Evolutionary conservation across 1,140 invertebrate genomes (phyloP).

Genomic region (Drosophila ananassae): DNA sequence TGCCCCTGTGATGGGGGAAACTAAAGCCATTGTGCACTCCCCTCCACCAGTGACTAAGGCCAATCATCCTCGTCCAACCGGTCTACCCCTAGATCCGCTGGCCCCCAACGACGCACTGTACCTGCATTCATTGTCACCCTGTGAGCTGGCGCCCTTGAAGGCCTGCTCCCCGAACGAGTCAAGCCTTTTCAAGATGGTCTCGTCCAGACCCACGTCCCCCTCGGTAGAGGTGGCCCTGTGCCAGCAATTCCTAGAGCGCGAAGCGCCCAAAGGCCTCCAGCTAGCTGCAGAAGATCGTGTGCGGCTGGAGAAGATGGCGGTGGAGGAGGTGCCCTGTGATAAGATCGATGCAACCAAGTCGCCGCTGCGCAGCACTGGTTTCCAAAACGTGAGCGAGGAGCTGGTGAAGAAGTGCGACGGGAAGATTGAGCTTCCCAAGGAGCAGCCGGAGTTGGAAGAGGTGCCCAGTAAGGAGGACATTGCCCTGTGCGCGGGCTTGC

Average conservation of each 20-base stretch:
- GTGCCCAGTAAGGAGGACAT: conserved; percentile 59
- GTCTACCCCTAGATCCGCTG: conserved; percentile 35
- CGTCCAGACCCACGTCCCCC: conserved; percentile 68
- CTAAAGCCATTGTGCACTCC: conserved; percentile 62
- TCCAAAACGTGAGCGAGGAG: conserved; percentile 52
- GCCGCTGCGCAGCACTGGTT: conserved; percentile 67
- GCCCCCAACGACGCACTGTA: conserved; percentile 64
- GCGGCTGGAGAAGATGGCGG: conserved; percentile 52
- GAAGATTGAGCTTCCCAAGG: neutral
- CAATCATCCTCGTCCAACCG: neutral
- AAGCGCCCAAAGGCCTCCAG: conserved; percentile 41
- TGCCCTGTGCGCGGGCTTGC: conserved; percentile 52
- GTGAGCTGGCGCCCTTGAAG: conserved; percentile 59
- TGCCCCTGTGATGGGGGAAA: conserved; percentile 61
- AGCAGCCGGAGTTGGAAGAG: conserved; percentile 6
- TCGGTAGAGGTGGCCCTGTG: conserved; percentile 51
- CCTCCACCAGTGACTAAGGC: conserved; percentile 43
- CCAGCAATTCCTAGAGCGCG: conserved; percentile 50
- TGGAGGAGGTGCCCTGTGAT: conserved; percentile 67
- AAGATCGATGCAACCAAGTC: conserved; percentile 63
- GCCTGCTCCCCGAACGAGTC: conserved; percentile 71
- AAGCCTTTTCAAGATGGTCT: conserved; percentile 69
- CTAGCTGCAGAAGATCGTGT: conserved; percentile 50
- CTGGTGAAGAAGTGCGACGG: conserved; percentile 62
- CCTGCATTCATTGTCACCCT: conserved; percentile 50